Evolutionary conservation across 1,140 invertebrate species (phyloP).

Genomic region (Acromyrmex echinatior): DNA sequence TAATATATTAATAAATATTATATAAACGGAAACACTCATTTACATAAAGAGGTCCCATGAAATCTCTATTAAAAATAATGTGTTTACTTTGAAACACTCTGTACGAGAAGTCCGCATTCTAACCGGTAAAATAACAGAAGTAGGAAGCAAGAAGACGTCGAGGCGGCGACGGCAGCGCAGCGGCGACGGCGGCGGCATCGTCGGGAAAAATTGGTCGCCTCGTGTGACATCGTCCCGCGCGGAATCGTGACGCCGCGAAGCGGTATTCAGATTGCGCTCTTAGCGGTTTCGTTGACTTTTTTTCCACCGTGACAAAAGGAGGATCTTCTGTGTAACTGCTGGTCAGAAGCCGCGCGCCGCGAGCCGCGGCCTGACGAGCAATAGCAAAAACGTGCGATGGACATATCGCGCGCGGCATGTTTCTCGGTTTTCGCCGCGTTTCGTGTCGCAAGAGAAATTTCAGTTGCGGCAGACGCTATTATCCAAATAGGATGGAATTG

Average conservation of each 20-base stretch:
- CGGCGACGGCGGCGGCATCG: conserved; percentile 24
- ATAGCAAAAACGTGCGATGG: conserved; percentile 55
- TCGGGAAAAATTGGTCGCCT: conserved; percentile 74
- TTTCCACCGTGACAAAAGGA: conserved; percentile 81
- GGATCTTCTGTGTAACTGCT: conserved; percentile 82
- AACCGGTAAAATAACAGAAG: conserved; percentile 82
- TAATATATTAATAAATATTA: neutral
- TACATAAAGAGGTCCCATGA: neutral
- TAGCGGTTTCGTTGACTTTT: conserved; percentile 86
- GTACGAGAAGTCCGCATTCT: conserved; percentile 58
- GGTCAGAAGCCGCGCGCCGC: conserved; percentile 80
- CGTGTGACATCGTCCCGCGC: conserved; percentile 80
- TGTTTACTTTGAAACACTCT: neutral
- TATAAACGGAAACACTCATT: neutral
- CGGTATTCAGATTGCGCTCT: conserved; percentile 87
- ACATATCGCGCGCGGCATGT: conserved; percentile 37
- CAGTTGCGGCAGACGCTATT: conserved; percentile 57
- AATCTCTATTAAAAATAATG: neutral
- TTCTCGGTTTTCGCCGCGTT: conserved; percentile 36
- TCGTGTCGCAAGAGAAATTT: conserved; percentile 50
- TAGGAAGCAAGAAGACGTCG: conserved; percentile 81
- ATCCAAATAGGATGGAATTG: conserved; percentile 41
- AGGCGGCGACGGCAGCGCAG: conserved; percentile 7
- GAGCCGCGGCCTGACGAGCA: conserved; percentile 49
- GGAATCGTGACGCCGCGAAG: conserved; percentile 85